Evolutionary conservation across 1,140 invertebrate genomes (phyloP).

Genomic region (Chionoecetes opilio): DNA sequence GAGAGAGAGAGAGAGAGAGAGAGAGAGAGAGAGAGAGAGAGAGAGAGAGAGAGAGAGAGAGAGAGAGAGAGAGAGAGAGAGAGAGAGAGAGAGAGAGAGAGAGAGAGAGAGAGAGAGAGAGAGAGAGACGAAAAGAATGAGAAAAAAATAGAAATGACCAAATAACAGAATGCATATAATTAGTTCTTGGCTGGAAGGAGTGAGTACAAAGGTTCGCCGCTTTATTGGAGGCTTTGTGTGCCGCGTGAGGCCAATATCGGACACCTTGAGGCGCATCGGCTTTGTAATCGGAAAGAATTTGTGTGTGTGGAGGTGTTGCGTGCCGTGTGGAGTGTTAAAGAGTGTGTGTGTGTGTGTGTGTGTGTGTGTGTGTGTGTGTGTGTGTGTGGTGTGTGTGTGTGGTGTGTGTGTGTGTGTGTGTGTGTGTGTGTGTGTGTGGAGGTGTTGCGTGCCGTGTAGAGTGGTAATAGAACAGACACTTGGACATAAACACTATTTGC

Average conservation of each 20-base stretch:
- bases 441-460: no score
- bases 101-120: not conserved
- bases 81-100: conserved; percentile 17
- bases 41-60: conserved; percentile 11
- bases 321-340: not conserved
- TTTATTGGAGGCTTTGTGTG: no score
- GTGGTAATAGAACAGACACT: no score
- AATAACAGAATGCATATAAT: conserved; percentile 15
- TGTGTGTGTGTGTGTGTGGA: not conserved
- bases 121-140: not conserved
- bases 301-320: not conserved
- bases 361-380: no score
- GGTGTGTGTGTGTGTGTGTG: no score
- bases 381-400: no score
- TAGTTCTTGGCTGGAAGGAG: not conserved
- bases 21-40: not conserved
- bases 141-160: not conserved
- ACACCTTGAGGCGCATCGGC: no score
- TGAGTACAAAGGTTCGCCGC: not conserved
- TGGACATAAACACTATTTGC: no score
- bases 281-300: not conserved
- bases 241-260: no score
- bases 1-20: not conserved
- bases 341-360: no score
- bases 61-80: conserved; percentile 41